A percentile compares a stretch with the other conserved stretches of the same genome.
Conservation (phyloP, 1,140 invertebrate species). For the Drosophila triauraria region DNA sequence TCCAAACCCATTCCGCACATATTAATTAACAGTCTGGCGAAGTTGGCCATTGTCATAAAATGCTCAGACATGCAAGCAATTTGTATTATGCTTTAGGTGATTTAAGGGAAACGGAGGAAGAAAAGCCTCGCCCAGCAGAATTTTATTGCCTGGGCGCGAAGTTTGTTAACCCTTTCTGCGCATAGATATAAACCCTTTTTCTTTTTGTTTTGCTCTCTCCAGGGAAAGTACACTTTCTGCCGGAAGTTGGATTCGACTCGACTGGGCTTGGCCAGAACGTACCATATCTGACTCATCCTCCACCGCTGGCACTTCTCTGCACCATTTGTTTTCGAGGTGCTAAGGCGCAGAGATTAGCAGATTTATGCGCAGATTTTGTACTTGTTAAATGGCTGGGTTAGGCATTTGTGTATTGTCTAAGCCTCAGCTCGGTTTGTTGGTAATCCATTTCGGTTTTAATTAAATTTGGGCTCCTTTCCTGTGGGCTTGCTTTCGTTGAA, state of each 20-base stretch:
- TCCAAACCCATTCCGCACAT: conserved; percentile 34
- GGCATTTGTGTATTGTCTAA: conserved; percentile 25
- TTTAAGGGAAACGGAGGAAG: conserved; percentile 6
- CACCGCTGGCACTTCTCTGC: conserved; percentile 7
- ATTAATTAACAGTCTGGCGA: conserved; percentile 51
- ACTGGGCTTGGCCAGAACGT: conserved; percentile 64
- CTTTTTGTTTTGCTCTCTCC: conserved; percentile 11
- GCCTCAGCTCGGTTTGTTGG: conserved; percentile 24
- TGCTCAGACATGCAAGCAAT: conserved; percentile 79
- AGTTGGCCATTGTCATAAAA: conserved; percentile 70
- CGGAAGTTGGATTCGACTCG: conserved; percentile 66
- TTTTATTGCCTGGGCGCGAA: conserved; percentile 63
- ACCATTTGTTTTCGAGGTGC: conserved; percentile 54
- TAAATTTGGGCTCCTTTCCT: conserved; percentile 25
- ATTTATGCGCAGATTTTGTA: conserved; percentile 76
- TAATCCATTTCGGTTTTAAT: conserved; percentile 43
- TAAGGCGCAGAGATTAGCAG: conserved; percentile 71
- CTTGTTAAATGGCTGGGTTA: conserved; percentile 60
- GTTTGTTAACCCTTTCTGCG: conserved; percentile 73
- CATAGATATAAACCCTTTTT: conserved; percentile 57
- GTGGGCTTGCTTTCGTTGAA: neutral
- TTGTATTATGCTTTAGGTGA: conserved; percentile 59
- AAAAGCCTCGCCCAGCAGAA: conserved; percentile 38
- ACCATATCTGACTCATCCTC: conserved; percentile 70
- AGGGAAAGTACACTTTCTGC: conserved; percentile 74